These are phyloP conservation scores for Heliconius sara DNA, from an alignment of 2,888 invertebrate species.

Conservation along the genomic window DNA sequence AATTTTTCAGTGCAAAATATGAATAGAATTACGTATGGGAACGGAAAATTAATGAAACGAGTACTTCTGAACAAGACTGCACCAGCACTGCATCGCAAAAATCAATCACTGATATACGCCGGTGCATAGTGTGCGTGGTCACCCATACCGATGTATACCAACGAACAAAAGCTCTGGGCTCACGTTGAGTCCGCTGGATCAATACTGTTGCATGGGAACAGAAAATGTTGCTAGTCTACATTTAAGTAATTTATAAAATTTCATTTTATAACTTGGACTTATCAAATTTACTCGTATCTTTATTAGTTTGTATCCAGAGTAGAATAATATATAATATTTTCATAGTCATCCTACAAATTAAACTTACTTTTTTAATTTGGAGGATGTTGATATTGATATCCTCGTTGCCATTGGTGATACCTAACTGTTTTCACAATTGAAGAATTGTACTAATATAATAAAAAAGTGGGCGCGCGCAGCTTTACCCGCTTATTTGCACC, in stretches of 20 bases:
- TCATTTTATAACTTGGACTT: neutral
- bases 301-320: too few relatives aligned
- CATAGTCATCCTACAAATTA: neutral
- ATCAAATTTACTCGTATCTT: too few relatives aligned
- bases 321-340: neutral
- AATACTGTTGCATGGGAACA: slow-evolving; percentile 4
- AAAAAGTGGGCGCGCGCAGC: too few relatives aligned
- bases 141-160: slow-evolving; percentile 5
- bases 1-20: neutral
- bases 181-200: neutral
- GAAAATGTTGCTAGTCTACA: slow-evolving; percentile 20
- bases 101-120: slow-evolving; percentile 18
- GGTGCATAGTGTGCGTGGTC: slow-evolving; percentile 13
- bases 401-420: too few relatives aligned
- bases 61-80: slow-evolving; percentile 13
- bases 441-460: neutral
- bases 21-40: neutral
- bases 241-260: neutral
- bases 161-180: slow-evolving; percentile 6
- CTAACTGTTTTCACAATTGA: neutral
- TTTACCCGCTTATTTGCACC: too few relatives aligned
- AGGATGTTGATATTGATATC: neutral
- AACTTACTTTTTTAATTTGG: neutral
- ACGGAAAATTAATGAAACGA: neutral
- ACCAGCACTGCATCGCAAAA: slow-evolving; percentile 18